phyloP scores from a whole-genome alignment of 2,888 invertebrate genomes.

The Frankliniella fusca region DNA sequence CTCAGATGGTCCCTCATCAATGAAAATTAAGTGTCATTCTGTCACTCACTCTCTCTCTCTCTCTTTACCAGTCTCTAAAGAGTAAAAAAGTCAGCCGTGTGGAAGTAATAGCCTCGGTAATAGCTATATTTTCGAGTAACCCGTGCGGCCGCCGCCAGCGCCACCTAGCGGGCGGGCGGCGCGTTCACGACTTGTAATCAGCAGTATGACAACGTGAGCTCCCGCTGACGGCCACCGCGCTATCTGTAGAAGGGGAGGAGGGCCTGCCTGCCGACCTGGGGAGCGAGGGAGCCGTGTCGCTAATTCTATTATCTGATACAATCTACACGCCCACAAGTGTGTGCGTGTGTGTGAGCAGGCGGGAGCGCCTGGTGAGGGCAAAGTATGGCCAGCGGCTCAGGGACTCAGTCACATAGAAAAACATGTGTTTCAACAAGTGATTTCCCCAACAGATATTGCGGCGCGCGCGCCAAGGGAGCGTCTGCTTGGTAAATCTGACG shows the following conservation, averaged over 20 bases:
- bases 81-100: too few relatives aligned
- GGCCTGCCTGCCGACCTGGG: neutral
- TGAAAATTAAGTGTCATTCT: too few relatives aligned
- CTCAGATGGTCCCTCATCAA: too few relatives aligned
- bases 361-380: too few relatives aligned
- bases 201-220: neutral
- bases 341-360: neutral
- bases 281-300: neutral
- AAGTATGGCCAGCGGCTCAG: neutral
- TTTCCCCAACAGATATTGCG: neutral
- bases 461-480: too few relatives aligned
- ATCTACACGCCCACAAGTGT: neutral
- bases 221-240: neutral
- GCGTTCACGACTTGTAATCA: neutral
- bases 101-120: too few relatives aligned
- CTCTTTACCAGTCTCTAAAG: too few relatives aligned
- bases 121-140: too few relatives aligned
- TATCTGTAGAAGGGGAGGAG: neutral
- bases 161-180: neutral
- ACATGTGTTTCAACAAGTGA: neutral
- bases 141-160: too few relatives aligned
- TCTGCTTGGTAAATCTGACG: too few relatives aligned
- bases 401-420: conserved; percentile 1
- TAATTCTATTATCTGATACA: conserved; percentile 10
- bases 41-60: too few relatives aligned